Percentiles rank a stretch among this genome's conserved stretches.
Evolutionary conservation across 2,888 invertebrate species (phyloP).

Genomic region (Dryocosmus kuriphilus): DNA sequence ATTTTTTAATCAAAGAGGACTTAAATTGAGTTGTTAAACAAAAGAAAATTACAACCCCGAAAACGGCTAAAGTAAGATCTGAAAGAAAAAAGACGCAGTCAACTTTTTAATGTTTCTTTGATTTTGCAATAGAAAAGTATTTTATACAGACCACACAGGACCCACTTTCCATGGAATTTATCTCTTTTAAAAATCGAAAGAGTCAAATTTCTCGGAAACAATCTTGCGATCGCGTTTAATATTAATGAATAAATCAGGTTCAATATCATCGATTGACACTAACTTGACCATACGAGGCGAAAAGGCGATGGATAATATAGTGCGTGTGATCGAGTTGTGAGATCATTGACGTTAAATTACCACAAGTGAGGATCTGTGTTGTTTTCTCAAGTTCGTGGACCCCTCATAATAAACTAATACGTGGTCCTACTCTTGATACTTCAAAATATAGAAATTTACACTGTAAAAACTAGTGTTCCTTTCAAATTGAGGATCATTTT

Average conservation of each 20-base stretch:
- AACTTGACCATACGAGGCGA: conserved; percentile 3
- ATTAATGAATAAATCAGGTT: conserved; percentile 13
- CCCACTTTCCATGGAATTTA: not conserved
- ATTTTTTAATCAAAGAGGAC: too few relatives aligned
- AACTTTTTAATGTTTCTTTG: too few relatives aligned
- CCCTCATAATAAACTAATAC: conserved; percentile 49
- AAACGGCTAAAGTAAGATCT: too few relatives aligned
- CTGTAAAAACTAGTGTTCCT: too few relatives aligned
- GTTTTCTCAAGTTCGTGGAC: conserved; percentile 58
- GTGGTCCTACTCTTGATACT: conserved; percentile 43
- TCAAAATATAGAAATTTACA: conserved; percentile 63
- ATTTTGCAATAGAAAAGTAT: not conserved
- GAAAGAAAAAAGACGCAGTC: too few relatives aligned
- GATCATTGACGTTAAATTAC: conserved; percentile 21
- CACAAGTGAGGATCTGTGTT: conserved; percentile 19
- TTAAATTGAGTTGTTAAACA: too few relatives aligned
- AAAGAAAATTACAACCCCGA: too few relatives aligned
- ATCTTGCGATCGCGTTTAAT: not conserved
- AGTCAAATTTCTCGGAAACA: not conserved
- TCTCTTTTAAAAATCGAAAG: not conserved
- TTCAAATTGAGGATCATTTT: too few relatives aligned
- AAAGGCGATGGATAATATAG: conserved; percentile 18
- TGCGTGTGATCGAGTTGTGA: conserved; percentile 23
- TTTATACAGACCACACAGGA: not conserved
- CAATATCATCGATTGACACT: conserved; percentile 34